phyloP scores from a whole-genome alignment of 2,888 invertebrate species.

The Ichneumoninae sp. region DNA sequence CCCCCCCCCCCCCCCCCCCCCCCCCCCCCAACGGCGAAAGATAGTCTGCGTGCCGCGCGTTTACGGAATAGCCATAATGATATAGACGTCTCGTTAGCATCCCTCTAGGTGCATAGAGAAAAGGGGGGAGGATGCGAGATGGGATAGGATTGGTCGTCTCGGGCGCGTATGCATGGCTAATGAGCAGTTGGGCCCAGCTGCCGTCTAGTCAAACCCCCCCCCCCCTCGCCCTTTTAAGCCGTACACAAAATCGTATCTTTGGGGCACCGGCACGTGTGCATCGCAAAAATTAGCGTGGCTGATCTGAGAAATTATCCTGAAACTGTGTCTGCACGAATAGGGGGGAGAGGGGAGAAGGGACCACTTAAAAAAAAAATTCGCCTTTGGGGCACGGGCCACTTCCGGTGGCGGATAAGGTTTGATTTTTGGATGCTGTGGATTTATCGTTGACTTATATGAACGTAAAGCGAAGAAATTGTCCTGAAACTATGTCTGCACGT shows the following conservation, averaged over 20 bases:
- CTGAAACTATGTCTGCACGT: too few relatives aligned
- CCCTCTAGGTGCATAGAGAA: constrained; percentile 65
- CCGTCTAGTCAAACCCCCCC: constrained; percentile 60
- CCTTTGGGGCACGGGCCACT: too few relatives aligned
- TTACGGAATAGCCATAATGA: constrained; percentile 78
- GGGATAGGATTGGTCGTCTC: constrained; percentile 77
- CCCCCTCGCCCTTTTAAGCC: too few relatives aligned
- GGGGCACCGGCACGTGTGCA: constrained; percentile 3
- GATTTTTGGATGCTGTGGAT: too few relatives aligned
- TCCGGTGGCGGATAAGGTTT: too few relatives aligned
- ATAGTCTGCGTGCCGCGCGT: constrained; percentile 65
- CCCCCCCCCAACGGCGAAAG: too few relatives aligned
- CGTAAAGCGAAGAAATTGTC: too few relatives aligned
- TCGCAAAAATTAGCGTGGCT: not conserved
- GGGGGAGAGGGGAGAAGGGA: too few relatives aligned
- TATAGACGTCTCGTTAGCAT: constrained; percentile 83
- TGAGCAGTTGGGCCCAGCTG: constrained; percentile 75
- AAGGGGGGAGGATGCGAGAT: constrained; percentile 14
- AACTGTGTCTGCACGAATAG: not conserved
- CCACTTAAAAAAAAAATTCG: too few relatives aligned
- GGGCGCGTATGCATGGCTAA: constrained; percentile 81
- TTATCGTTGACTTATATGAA: too few relatives aligned
- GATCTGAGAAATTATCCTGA: not conserved
- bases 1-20: too few relatives aligned
- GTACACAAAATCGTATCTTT: constrained; percentile 30